Evolutionary conservation across 2,888 invertebrate genomes (phyloP), one percentile per base, ranked within the genome.

Genomic region (Pachymerium ferrugineum): DNA sequence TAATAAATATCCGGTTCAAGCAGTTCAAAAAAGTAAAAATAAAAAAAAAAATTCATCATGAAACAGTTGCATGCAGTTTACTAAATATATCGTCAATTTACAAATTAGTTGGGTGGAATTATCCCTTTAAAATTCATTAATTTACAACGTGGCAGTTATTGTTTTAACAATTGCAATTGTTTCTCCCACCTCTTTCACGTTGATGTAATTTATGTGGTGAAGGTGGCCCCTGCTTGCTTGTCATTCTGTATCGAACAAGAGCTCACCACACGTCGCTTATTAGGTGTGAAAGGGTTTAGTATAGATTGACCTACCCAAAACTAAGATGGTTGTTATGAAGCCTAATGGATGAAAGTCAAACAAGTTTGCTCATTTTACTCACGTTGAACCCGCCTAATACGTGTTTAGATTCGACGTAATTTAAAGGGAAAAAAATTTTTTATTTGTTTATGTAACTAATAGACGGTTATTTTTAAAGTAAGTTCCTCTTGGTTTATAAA

Each of bases 51-150:
- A n/a, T n/a, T n/a, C n/a, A n/a, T n/a, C n/a, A n/a, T n/a, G n/a
- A n/a, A n/a, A n/a, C n/a, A n/a, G n/a, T n/a, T n/a, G n/a, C n/a
- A n/a, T n/a, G n/a, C n/a, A n/a, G n/a, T n/a, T n/a, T n/a, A n/a
- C n/a, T n/a, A n/a, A n/a, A n/a, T n/a, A n/a, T n/a, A n/a, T n/a
- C n/a, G n/a, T n/a, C n/a, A n/a, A n/a, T n/a, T n/a, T n/a, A n/a
- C n/a, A n/a, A n/a, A n/a, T n/a, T n/a, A n/a, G n/a, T n/a, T n/a
- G n/a, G n/a, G n/a, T n/a, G n/a, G n/a, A n/a, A n/a, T n/a, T n/a
- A n/a, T n/a, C n/a, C n/a, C 1, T 54, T 54, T 54, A 54, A 54
- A 54, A 54, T 54, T 54, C 47, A 54, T 54, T 54, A 54, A 54
- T 54, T 54, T 14, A 16, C 12, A 16, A 16, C 14, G 14, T 42